Base-by-base conservation (phyloP, 2,797 vertebrate species). In the Lindbergichthys nudifrons region DNA sequence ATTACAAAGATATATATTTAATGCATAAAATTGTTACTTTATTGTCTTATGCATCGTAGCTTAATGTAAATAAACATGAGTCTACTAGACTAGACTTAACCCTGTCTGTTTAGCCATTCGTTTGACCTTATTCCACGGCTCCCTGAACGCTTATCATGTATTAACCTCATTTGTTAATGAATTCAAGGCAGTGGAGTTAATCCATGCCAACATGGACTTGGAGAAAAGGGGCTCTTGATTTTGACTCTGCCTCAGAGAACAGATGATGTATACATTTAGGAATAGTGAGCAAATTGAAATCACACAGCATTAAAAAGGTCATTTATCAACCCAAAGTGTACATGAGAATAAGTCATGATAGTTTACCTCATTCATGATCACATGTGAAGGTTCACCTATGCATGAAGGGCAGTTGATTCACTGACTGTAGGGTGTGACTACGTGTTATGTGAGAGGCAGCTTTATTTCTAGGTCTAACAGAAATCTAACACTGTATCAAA, bases 131-230 rank as follows among this genome's bases (percentile, higher is more conserved):
- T 86, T 86, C 79, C 56, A 65, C 41, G 59, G 51, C 78, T 76
- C 54, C 46, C 57, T 76, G 57, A 73, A 81, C 88, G 85, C 81
- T 91, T 89, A 88, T 90, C 89, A 64, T 86, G 90, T 87, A 91
- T 93, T 92, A 91, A 91, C 93, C 92, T 90, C 87, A 80, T 90
- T 93, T 87, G 78, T 77, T 81, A 79, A 78, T 88, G 75, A 77
- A 65, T 52, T 72, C 62, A 85, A 58, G 70, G 69, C 54, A 52
- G 47, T 81, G 67, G 70, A 67, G 82, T 86, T 91, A 92, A 92
- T 93, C 90, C 79, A 21, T 36, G 70, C 78, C 79, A 79, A 75
- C 78, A 53, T 61, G 65, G 30, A 75, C 26, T 73, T 59, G 52
- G 21, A 47, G 53, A 46, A 48, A 46, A 63, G 77, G 57, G 53